Base-by-base conservation (phyloP, 2,797 vertebrate genomes). In the Acanthopagrus latus region DNA sequence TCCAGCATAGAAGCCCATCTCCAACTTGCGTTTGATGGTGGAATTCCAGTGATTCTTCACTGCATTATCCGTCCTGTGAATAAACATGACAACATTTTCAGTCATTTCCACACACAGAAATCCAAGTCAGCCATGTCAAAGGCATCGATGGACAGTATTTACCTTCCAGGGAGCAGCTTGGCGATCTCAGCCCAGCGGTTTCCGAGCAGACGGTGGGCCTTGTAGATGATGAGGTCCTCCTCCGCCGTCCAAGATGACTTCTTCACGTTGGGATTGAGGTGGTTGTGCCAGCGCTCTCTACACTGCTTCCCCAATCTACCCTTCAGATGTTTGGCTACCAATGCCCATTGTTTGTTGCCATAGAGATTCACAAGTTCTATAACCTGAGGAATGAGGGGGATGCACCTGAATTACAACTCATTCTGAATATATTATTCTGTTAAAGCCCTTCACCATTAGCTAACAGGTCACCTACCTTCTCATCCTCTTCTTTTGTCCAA, bases 41-140 rank as follows among this genome's bases (percentile, higher is more conserved):
- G 98, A 99, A 83, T 99, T 99, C 98, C 98, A 99, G 91, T 99
- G 98, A 89, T 99, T 99, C 91, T 99, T 99, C 83, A 99, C 98
- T 1, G 98, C 98, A n/a, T 99, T 99, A 87, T 99, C 98, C 0
- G 98, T 99, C 90, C 98, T 99, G 85, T 64, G 21, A 82, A 44
- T 20, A 50, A 21, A 82, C 4, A 59, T 52, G 2, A 73, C 0
- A 21, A 57, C 1, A 25, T 33, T 38, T 38, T 38, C 8, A 38
- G 10, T 38, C 38, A 16, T 21, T 7, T 23, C 2, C 6, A 44
- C 14, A 44, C 10, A 44, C 7, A 41, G 14, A 21, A 59, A 38
- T 38, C 7, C 3, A 41, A 3, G 2, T 4, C 23, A 17, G 20
- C 5, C 11, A 41, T 43, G 20, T 33, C 3, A 50, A 25, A 51